A percentile compares a stretch with the other conserved stretches of the same genome.
Conservation (phyloP, 2,797 vertebrate species). For the Tragopan temminckii region DNA sequence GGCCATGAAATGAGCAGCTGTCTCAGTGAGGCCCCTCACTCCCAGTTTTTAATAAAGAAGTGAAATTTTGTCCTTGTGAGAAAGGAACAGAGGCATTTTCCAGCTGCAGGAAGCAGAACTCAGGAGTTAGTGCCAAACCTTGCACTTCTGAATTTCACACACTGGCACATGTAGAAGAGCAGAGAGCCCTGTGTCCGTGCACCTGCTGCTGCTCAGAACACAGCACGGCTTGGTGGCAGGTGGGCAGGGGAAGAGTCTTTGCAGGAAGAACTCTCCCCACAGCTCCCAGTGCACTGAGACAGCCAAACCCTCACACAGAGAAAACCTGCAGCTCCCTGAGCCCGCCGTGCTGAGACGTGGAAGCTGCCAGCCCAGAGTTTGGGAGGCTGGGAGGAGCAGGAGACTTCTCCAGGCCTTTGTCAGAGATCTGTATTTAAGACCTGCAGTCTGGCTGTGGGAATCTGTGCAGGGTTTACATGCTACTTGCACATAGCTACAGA, state of each 20-base stretch:
- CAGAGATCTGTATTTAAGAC: background rate
- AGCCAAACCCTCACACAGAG: background rate
- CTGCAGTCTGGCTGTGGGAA: background rate
- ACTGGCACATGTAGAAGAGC: fast-evolving
- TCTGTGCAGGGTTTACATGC: background rate
- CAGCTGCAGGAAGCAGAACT: background rate
- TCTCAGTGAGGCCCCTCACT: fast-evolving
- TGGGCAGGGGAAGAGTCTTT: background rate
- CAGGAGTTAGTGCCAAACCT: background rate
- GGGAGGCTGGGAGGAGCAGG: background rate
- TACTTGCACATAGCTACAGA: conserved; percentile 42
- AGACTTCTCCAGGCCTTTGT: background rate
- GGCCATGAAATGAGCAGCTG: background rate
- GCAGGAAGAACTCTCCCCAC: background rate
- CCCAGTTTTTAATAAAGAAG: background rate
- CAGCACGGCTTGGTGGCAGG: background rate
- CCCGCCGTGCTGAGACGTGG: background rate
- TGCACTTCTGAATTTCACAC: background rate
- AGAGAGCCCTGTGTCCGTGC: fast-evolving
- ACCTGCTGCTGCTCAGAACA: background rate
- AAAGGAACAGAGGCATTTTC: background rate
- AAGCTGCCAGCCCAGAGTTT: background rate
- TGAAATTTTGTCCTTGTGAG: background rate
- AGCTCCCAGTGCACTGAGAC: fast-evolving
- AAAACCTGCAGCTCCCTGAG: background rate